Percentiles rank a stretch among this genome's conserved stretches.
Conservation (phyloP, 92 coral and sea anemone genomes). For the Porites cylindrica region DNA sequence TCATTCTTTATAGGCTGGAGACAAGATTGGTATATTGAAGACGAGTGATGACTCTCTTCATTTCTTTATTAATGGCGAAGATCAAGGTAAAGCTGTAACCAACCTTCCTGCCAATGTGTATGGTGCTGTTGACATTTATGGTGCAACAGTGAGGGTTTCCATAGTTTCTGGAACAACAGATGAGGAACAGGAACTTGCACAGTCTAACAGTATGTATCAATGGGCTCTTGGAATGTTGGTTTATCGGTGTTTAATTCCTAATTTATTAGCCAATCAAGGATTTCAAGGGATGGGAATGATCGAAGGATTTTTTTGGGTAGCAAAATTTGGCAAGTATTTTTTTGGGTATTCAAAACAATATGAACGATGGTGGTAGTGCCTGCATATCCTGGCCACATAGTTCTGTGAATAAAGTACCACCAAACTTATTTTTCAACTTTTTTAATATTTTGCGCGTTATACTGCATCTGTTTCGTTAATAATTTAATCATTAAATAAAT, state of each 20-base stretch:
- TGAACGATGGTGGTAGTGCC: too few species aligned
- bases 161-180: constrained; percentile 28
- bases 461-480: too few species aligned
- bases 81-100: constrained; percentile 86
- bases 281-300: too few species aligned
- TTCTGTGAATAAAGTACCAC: too few species aligned
- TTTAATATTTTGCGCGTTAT: too few species aligned
- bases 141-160: constrained; percentile 92
- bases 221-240: background rate
- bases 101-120: constrained; percentile 77
- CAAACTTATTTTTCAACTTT: too few species aligned
- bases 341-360: too few species aligned
- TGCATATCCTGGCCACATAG: too few species aligned
- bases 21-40: constrained; percentile 87
- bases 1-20: constrained; percentile 63
- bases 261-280: too few species aligned
- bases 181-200: background rate
- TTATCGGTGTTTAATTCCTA: background rate
- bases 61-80: constrained; percentile 86
- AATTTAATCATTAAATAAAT: too few species aligned
- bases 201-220: constrained; percentile 24
- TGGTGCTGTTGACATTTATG: constrained; percentile 95
- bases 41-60: constrained; percentile 75
- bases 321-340: too few species aligned
- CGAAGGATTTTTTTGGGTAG: too few species aligned